These are phyloP conservation scores for Osmerus eperlanus DNA, from an alignment of 2,113 vertebrate genomes.

Conservation along the genomic window DNA sequence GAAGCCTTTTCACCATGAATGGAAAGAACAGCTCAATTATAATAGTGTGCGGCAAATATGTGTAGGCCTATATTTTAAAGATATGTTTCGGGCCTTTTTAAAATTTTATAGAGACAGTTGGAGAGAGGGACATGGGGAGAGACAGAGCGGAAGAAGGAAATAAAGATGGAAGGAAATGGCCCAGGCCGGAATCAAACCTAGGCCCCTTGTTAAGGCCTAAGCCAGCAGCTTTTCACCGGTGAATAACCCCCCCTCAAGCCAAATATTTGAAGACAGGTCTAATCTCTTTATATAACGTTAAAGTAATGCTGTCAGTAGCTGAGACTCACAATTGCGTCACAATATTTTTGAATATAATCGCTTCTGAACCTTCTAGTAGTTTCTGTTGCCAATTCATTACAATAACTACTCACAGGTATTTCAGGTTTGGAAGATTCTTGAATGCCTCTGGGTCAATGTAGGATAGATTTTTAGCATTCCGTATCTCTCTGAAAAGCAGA, in stretches of 20 bases:
- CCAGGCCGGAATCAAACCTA: no score
- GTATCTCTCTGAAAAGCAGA: constrained; percentile 83
- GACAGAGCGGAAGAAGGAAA: no score
- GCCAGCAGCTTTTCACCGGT: no score
- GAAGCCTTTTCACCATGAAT: not conserved
- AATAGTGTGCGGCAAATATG: no score
- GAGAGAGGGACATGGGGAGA: no score
- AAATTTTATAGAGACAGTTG: no score
- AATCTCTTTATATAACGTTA: not conserved
- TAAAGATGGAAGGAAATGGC: no score
- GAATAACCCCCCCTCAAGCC: constrained; percentile 3
- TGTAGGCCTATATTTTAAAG: no score
- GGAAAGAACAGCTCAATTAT: constrained; percentile 1
- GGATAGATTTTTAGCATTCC: constrained; percentile 83
- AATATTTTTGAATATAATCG: not conserved
- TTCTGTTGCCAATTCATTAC: not conserved
- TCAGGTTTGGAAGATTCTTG: constrained; percentile 83
- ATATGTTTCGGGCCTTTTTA: no score
- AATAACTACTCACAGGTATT: constrained; percentile 86
- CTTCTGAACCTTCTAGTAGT: not conserved
- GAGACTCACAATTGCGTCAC: not conserved
- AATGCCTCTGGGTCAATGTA: constrained; percentile 84
- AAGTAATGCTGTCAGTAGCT: constrained; percentile 12
- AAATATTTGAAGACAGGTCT: constrained; percentile 10
- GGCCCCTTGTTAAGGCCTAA: no score